phyloP scores from a whole-genome alignment of 2,888 invertebrate genomes.

The Philhelius pedissequus region DNA sequence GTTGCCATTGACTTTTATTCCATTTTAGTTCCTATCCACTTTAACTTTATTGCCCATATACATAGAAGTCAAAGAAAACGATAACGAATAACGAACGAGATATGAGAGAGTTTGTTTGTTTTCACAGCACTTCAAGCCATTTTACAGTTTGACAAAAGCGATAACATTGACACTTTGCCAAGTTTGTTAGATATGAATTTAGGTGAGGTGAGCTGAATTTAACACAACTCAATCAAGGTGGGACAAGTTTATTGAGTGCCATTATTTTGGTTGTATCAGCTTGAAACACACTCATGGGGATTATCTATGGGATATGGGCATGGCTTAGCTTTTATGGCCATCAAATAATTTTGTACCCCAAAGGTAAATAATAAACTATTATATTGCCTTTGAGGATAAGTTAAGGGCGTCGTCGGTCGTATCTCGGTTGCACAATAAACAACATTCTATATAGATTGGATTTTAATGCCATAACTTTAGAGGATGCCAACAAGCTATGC shows the following conservation, averaged over 20 bases:
- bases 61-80: slow-evolving; percentile 3
- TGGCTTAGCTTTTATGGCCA: slow-evolving; percentile 27
- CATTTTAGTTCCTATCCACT: slow-evolving; percentile 33
- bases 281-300: slow-evolving; percentile 28
- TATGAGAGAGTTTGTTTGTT: slow-evolving; percentile 33
- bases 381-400: neutral
- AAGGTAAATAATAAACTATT: slow-evolving; percentile 27
- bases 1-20: slow-evolving; percentile 37
- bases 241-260: neutral
- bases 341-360: slow-evolving; percentile 13
- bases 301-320: neutral
- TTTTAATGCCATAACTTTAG: slow-evolving; percentile 6
- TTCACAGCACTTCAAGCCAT: slow-evolving; percentile 22
- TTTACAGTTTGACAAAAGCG: slow-evolving; percentile 49
- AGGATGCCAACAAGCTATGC: neutral
- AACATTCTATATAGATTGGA: slow-evolving; percentile 2
- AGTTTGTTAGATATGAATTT: slow-evolving; percentile 2
- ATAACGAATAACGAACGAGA: neutral
- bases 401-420: too few species aligned
- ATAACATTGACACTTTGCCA: slow-evolving; percentile 17
- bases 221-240: slow-evolving; percentile 33
- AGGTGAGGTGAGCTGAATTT: neutral
- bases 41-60: slow-evolving; percentile 42
- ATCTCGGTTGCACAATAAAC: neutral
- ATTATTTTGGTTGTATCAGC: slow-evolving; percentile 8